Conservation (phyloP, 2,113 vertebrate genomes). For the Amphiprion percula region DNA sequence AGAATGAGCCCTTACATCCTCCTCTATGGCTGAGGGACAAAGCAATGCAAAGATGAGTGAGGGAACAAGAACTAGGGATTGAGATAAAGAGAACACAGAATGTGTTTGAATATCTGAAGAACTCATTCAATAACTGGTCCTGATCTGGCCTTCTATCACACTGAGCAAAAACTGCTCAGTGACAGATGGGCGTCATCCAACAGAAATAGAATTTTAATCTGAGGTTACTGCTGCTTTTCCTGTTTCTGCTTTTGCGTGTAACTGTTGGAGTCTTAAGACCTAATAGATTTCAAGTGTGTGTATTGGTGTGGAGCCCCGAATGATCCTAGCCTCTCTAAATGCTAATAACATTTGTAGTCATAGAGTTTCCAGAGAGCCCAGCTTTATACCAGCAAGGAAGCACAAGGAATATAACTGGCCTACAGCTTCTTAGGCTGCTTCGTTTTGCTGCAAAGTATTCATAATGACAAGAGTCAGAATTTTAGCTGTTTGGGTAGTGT, state of each 20-base stretch:
- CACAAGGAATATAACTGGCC: slow-evolving; percentile 34
- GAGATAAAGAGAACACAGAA: not conserved
- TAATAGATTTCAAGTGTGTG: slow-evolving; percentile 35
- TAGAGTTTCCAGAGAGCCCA: slow-evolving; percentile 14
- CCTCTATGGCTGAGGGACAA: no score
- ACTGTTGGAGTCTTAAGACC: slow-evolving; percentile 27
- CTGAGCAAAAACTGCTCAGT: not conserved
- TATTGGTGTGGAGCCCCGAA: slow-evolving; percentile 35
- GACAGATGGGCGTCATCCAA: slow-evolving; percentile 16
- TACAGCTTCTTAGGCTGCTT: slow-evolving; percentile 9
- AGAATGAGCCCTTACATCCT: no score
- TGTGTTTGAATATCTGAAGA: not conserved
- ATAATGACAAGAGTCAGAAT: slow-evolving; percentile 2
- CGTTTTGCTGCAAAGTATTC: slow-evolving; percentile 21
- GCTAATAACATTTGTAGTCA: slow-evolving; percentile 59
- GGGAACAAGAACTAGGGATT: not conserved
- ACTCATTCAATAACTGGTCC: not conserved
- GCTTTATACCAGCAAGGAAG: slow-evolving; percentile 45
- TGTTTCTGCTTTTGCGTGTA: slow-evolving; percentile 35
- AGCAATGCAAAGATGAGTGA: not conserved
- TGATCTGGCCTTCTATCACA: slow-evolving; percentile 28
- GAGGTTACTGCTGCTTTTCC: slow-evolving; percentile 34
- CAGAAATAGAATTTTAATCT: slow-evolving; percentile 61
- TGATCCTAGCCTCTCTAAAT: slow-evolving; percentile 73
- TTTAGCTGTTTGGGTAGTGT: not conserved